Evolutionary conservation across 37 sponge, comb jelly and placozoan species (phyloP), one percentile per base, ranked within the genome.

Genomic region (Amphimedon queenslandica): DNA sequence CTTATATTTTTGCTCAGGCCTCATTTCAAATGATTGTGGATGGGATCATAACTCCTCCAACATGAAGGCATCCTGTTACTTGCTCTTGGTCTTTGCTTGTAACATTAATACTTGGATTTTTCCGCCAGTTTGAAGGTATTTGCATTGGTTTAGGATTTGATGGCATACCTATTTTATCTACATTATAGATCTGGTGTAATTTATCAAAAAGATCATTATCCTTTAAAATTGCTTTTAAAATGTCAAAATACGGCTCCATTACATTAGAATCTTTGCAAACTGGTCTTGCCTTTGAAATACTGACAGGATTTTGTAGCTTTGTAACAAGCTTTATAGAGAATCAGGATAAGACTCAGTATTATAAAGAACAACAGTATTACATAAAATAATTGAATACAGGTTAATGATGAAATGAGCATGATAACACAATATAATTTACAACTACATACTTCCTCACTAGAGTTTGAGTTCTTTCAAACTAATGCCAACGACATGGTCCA

Each of bases 111-210:
- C 29, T 31, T 24, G 66, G 69, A 66, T 85, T 71, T 55, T 84
- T 84, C 32, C 4, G 38, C 4, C 77, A 57, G 11, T 38, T 4
- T 33, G 57, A 40, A 42, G 72, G 78, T 30, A 84, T 25, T 37
- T 61, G 51, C 60, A 55, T 51, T 5, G 55, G 69, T 38, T 78
- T 72, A 0, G 23, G 69, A 60, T 71, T 36, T 6, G 78, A 60
- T 23, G 79, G 86, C 40, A 85, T 65, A 13, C 86, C 86, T 2
- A 42, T 66, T 67, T 85, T 74, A 42, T 85, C 86, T 66, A 32
- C 23, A 64, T 85, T 85, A 58, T 64, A 85, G 21, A 77, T 73
- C 1, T 28, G 86, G n/a, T 11, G 1, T 3, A 79, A 75, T 40
- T 71, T n/a, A 40, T 63, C 27, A 5, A 37, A 11, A 3, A 85